These are phyloP conservation scores for Seriola rivoliana DNA, from an alignment of 2,113 vertebrate genomes.

Conservation along the genomic window DNA sequence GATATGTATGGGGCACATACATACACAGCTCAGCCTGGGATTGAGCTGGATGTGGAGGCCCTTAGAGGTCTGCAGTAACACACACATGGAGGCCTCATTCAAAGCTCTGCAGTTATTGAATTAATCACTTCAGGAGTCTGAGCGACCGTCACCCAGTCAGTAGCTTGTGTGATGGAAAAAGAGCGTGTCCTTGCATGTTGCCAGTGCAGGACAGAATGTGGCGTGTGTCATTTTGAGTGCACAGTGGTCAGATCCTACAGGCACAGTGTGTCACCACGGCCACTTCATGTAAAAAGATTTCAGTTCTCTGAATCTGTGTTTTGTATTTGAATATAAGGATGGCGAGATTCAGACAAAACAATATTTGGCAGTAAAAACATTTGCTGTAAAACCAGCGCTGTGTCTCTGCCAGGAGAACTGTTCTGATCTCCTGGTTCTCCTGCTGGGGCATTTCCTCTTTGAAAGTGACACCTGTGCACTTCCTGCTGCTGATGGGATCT, in stretches of 20 bases:
- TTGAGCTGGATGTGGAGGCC: neutral
- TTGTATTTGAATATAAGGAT: neutral
- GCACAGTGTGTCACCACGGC: neutral
- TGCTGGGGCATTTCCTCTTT: conserved; percentile 45
- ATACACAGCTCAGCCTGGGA: neutral
- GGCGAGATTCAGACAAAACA: conserved; percentile 9
- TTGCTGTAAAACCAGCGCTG: conserved; percentile 1
- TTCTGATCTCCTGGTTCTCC: conserved; percentile 39
- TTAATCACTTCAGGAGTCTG: conserved; percentile 2
- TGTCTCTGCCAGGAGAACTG: conserved; percentile 22
- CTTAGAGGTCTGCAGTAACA: neutral
- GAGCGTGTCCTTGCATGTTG: neutral
- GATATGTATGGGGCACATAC: neutral
- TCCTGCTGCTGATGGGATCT: conserved; percentile 50
- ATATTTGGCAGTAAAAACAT: conserved; percentile 18
- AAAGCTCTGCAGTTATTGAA: too few relatives aligned
- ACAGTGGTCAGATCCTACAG: conserved; percentile 3
- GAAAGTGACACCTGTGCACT: conserved; percentile 45
- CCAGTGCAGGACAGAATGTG: neutral
- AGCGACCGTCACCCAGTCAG: conserved; percentile 4
- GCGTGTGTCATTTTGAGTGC: conserved; percentile 11
- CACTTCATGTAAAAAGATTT: neutral
- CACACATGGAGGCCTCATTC: neutral
- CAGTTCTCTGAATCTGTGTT: neutral
- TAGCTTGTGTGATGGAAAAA: conserved; percentile 6